Percentiles rank a stretch among this genome's conserved stretches.
These are phyloP conservation scores for Caenorhabditis drosophilae DNA, from an alignment of 2,888 invertebrate genomes.

Conservation along the genomic window DNA sequence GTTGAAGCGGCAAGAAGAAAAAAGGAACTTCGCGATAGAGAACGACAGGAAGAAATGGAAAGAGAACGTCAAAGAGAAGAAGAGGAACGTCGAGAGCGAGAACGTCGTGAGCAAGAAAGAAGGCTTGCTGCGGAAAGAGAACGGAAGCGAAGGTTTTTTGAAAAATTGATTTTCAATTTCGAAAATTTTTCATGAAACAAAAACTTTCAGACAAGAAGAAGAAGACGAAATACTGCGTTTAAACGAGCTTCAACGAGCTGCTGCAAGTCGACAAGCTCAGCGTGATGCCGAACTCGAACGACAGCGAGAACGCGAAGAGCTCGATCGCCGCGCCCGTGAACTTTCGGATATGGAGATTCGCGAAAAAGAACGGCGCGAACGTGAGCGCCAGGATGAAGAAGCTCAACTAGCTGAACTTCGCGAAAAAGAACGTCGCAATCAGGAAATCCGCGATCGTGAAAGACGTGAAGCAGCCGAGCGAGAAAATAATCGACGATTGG, in stretches of 20 bases:
- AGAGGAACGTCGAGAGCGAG: constrained; percentile 61
- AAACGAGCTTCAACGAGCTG: constrained; percentile 52
- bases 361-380: constrained; percentile 59
- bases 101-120: constrained; percentile 55
- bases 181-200: neutral
- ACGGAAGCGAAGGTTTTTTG: constrained; percentile 46
- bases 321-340: constrained; percentile 57
- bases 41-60: constrained; percentile 53
- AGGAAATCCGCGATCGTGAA: constrained; percentile 62
- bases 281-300: constrained; percentile 46
- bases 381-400: constrained; percentile 61
- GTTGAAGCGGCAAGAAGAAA: constrained; percentile 56
- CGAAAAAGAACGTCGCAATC: constrained; percentile 62
- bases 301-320: constrained; percentile 55
- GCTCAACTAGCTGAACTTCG: constrained; percentile 58
- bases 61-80: constrained; percentile 59
- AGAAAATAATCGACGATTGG: constrained; percentile 51
- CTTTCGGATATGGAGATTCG: constrained; percentile 55
- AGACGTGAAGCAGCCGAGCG: constrained; percentile 62
- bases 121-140: constrained; percentile 61
- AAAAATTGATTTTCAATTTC: neutral
- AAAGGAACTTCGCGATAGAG: constrained; percentile 49
- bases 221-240: constrained; percentile 57
- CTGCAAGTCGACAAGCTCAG: constrained; percentile 39
- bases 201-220: constrained; percentile 51